phyloP scores from a whole-genome alignment of 23 tunicate genomes.

The Botrylloides violaceus region DNA sequence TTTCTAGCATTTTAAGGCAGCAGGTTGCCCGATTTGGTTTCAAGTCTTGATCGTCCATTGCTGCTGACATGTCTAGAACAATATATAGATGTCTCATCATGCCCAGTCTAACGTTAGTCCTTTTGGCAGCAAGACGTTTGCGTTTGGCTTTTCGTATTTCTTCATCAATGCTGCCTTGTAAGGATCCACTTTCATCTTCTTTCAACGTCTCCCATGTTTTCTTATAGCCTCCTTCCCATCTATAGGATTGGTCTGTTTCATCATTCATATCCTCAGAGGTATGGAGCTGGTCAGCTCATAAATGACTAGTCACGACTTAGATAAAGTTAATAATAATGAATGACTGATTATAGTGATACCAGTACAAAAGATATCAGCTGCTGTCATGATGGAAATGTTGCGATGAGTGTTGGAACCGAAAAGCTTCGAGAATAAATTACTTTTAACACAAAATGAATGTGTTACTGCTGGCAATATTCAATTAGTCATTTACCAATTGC shows the following conservation, averaged over 20 bases:
- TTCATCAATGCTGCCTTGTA: slow-evolving; percentile 47
- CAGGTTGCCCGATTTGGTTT: slow-evolving; percentile 83
- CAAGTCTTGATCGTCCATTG: slow-evolving; percentile 81
- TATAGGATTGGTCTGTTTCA: slow-evolving; percentile 66
- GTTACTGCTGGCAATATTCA: too few relatives aligned
- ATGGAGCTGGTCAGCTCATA: too few relatives aligned
- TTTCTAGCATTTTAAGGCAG: slow-evolving; percentile 40
- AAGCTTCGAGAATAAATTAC: too few relatives aligned
- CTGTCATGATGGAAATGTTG: too few relatives aligned
- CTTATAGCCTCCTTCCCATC: slow-evolving; percentile 98
- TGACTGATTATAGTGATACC: too few relatives aligned
- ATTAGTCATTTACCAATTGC: too few relatives aligned
- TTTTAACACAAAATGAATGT: too few relatives aligned
- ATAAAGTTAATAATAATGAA: too few relatives aligned
- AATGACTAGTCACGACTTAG: too few relatives aligned
- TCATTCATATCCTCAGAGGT: too few relatives aligned
- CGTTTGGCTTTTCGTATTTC: slow-evolving; percentile 59
- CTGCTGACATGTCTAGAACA: slow-evolving; percentile 71
- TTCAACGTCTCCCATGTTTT: slow-evolving; percentile 95
- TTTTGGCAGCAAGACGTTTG: slow-evolving; percentile 46
- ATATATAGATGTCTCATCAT: slow-evolving; percentile 88
- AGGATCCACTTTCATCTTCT: slow-evolving; percentile 94
- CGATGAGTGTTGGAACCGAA: too few relatives aligned
- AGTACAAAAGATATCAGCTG: too few relatives aligned
- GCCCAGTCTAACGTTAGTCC: slow-evolving; percentile 59